Evolutionary conservation across 1,140 invertebrate genomes (phyloP), one percentile per base, ranked within the genome.

Genomic region (Gryllus bimaculatus): DNA sequence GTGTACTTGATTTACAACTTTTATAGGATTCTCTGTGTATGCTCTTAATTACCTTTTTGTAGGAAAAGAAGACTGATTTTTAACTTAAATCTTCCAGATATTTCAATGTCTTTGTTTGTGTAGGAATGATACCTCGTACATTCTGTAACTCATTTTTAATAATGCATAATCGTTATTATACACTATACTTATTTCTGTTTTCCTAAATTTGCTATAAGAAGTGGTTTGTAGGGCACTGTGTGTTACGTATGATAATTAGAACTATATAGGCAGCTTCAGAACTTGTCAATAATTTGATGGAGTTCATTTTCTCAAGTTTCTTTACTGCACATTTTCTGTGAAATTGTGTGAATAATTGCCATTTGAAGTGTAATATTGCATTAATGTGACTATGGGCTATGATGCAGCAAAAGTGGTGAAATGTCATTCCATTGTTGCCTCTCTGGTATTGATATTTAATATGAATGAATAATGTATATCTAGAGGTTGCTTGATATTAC

Each of bases 21-120:
- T 66, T 10, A 18, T 66, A 66, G 54, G 18, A 66, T 66, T 66
- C 54, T 66, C 54, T 13, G 10, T 13, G 18, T 66, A 66, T 18
- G 10, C 10, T 66, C 54, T 66, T 66, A 18, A 18, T 13, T 66
- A 39, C 54, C 10, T 66, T 66, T 66, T 66, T 66, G 54, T 66
- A 66, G 54, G 54, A 13, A 66, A 39, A 66, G 10, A 66, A 66
- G 54, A 66, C 54, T 66, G 54, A 66, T 66, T 66, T 66, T 66
- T 66, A 66, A 66, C 54, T 66, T 66, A 66, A 66, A 66, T 66
- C 54, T 66, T 66, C 54, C 54, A 66, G 54, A 13, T 66, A 66
- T 1, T 66, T 66, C 18, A 39, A 66, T 7, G 18, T 66, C 2
- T 66, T 66, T 66, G 10, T 66, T 66, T 39, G 26, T 39, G 26